Evolutionary conservation across 2,113 vertebrate species (phyloP), one percentile per base, ranked within the genome.

Genomic region (Alethe castanea): DNA sequence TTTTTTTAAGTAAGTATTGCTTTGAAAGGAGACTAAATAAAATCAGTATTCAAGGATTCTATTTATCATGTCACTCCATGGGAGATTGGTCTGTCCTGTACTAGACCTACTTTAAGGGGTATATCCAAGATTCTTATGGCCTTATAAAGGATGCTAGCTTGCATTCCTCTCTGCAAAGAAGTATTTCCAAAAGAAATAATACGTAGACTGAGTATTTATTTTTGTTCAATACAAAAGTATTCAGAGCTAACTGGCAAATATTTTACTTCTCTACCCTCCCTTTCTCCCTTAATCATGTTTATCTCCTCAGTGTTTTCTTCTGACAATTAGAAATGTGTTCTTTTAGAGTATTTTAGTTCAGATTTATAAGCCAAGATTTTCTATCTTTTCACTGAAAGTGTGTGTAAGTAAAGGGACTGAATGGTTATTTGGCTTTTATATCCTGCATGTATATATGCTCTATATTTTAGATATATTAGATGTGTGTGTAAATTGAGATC

Each of bases 151-250:
- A 54, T 48, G 38, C 47, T 78, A 15, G 23, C 52, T 88, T 93
- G 60, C n/a, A 64, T 93, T 96, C 69, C n/a, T 83, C 42, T 79
- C 26, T 83, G 47, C 62, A 61, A 73, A 66, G 71, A 70, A 86
- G 11, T 71, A 52, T 74, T 92, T 93, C 71, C 76, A 78, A 56
- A 92, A 86, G 67, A 83, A 94, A 86, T 83, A 90, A 71, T 54
- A 53, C 0, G 0, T 19, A 81, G 56, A 50, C 29, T 19, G 52
- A 33, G 26, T 86, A 86, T 85, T 91, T 89, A 56, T 90, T 92
- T 94, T 94, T 78, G 42, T 90, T 90, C 54, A 62, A 22, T 88
- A 59, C 8, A 52, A 33, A 95, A 78, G 25, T 79, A 56, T 96
- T 90, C 73, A 29, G 69, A 88, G 25, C 57, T 86, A 81, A 84